These are phyloP conservation scores for Poeciliopsis retropinna DNA, from an alignment of 2,113 vertebrate genomes.

Conservation along the genomic window DNA sequence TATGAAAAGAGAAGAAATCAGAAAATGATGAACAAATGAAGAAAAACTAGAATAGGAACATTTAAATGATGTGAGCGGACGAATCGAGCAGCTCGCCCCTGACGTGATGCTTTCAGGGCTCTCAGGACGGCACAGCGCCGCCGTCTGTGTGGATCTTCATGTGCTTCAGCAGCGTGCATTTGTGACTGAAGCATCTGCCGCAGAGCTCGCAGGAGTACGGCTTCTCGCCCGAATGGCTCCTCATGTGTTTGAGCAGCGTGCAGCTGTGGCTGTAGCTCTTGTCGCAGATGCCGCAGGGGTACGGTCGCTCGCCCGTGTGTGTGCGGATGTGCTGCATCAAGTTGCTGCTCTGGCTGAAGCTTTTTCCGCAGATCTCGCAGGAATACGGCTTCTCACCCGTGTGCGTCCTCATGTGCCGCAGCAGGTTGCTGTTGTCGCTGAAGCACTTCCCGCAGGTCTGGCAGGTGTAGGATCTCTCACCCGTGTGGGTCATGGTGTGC, in stretches of 20 bases:
- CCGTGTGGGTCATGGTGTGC: not conserved
- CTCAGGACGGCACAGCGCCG: not conserved
- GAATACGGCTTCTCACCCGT: not conserved
- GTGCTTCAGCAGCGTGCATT: not conserved
- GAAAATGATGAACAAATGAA: too few relatives aligned
- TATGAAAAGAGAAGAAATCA: too few relatives aligned
- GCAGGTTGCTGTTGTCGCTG: not conserved
- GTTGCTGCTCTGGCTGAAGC: constrained; percentile 5
- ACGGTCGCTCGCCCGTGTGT: constrained; percentile 1
- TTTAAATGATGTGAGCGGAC: too few relatives aligned
- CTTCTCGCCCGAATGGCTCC: not conserved
- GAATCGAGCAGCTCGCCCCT: too few relatives aligned
- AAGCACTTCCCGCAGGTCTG: not conserved
- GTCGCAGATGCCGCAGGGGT: constrained; percentile 1
- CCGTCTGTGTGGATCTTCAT: not conserved
- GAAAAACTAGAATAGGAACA: too few relatives aligned
- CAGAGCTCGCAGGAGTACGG: not conserved
- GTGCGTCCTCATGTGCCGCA: constrained; percentile 4
- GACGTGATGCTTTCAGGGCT: too few relatives aligned
- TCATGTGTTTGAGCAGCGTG: constrained; percentile 5
- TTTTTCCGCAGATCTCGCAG: not conserved
- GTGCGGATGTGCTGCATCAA: constrained; percentile 2
- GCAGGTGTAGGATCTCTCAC: not conserved
- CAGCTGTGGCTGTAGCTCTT: constrained; percentile 7
- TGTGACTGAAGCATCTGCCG: constrained; percentile 2